Evolutionary conservation across 2,797 vertebrate genomes (phyloP).

Genomic region (Apodemus agrarius): DNA sequence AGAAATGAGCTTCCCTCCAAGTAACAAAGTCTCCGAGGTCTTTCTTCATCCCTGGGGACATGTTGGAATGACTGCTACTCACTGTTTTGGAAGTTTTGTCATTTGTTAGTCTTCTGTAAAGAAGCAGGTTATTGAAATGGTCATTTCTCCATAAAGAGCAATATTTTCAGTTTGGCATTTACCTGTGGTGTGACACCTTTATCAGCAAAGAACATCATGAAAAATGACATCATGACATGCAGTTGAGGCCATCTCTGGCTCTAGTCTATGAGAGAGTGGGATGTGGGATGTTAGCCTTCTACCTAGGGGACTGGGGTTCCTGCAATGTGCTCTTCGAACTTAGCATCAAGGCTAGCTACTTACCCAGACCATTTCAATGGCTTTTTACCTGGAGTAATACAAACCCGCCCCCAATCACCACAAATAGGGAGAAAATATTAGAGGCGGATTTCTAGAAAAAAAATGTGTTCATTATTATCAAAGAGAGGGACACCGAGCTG

Average conservation of each 20-base stretch:
- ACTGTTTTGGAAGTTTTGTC: not conserved
- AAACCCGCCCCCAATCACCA: slow-evolving; percentile 29
- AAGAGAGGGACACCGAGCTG: not conserved
- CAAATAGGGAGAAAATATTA: slow-evolving; percentile 62
- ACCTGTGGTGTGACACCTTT: slow-evolving; percentile 21
- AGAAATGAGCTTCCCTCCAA: slow-evolving; percentile 5
- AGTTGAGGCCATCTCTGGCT: slow-evolving; percentile 61
- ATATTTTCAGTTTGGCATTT: slow-evolving; percentile 56
- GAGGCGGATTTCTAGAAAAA: slow-evolving; percentile 56
- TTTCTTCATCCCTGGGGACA: not conserved
- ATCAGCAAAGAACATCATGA: slow-evolving; percentile 59
- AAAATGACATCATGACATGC: slow-evolving; percentile 53
- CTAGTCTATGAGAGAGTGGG: not conserved
- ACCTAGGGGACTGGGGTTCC: not conserved
- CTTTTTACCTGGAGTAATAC: slow-evolving; percentile 58
- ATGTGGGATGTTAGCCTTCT: slow-evolving; percentile 11
- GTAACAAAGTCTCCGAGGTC: not conserved
- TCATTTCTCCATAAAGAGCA: slow-evolving; percentile 61
- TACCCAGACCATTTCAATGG: slow-evolving; percentile 18
- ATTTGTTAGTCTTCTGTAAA: slow-evolving; percentile 47
- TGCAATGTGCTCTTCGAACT: not conserved
- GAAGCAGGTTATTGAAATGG: slow-evolving; percentile 52
- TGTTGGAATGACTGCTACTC: not conserved
- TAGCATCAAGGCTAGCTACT: not conserved
- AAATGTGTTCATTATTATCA: slow-evolving; percentile 60